Evolutionary conservation across 2,888 invertebrate species (phyloP).

Genomic region (Drosophila multiciliata): DNA sequence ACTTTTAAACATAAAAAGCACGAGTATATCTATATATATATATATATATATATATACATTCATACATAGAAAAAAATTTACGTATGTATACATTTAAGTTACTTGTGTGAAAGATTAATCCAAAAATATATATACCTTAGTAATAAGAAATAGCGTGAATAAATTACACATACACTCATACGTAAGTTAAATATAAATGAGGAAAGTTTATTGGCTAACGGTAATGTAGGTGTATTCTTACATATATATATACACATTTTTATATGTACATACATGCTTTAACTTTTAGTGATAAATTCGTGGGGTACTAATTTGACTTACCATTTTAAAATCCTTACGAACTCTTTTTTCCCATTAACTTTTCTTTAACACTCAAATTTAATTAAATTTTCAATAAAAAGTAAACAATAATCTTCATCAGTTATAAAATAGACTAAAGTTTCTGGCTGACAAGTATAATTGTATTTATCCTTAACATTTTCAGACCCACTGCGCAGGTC

Average conservation of each 20-base stretch:
- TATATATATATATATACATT: neutral
- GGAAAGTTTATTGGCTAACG: neutral
- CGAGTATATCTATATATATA: neutral
- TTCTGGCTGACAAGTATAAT: conserved; percentile 72
- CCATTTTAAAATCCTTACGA: conserved; percentile 38
- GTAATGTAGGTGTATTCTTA: conserved; percentile 4
- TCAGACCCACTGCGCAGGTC: conserved; percentile 57
- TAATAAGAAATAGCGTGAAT: neutral
- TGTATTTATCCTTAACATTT: conserved; percentile 75
- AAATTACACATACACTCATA: neutral
- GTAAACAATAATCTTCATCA: conserved; percentile 44
- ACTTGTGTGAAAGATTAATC: neutral
- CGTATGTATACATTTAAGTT: neutral
- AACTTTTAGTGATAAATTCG: conserved; percentile 8
- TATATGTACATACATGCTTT: conserved; percentile 14
- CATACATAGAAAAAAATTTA: conserved; percentile 9
- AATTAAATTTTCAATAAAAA: conserved; percentile 31
- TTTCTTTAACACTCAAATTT: conserved; percentile 22
- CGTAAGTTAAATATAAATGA: neutral
- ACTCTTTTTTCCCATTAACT: conserved; percentile 37
- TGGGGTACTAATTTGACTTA: conserved; percentile 22
- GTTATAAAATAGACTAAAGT: conserved; percentile 63
- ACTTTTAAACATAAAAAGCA: neutral
- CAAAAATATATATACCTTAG: neutral
- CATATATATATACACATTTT: neutral